Evolutionary conservation across 2,888 invertebrate species (phyloP).

Genomic region (Petrolisthes cinctipes): DNA sequence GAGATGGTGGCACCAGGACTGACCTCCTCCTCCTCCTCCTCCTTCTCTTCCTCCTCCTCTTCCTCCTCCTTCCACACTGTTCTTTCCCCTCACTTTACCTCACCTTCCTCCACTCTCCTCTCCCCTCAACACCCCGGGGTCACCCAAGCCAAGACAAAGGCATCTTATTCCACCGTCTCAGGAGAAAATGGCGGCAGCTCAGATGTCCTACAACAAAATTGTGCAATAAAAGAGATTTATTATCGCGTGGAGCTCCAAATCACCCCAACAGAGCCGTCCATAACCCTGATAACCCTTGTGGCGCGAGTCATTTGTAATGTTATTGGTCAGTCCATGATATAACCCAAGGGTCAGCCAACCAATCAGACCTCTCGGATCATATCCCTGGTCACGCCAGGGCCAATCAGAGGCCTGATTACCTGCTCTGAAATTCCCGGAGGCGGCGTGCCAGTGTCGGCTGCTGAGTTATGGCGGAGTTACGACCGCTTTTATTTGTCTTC

Average conservation of each 20-base stretch:
- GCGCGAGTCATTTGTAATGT: not conserved
- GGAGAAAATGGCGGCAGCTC: constrained; percentile 51
- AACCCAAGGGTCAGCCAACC: constrained; percentile 19
- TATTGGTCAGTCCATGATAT: not conserved
- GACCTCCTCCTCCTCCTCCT: not conserved
- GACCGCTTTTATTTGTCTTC: constrained; percentile 58
- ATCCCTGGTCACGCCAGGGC: constrained; percentile 51
- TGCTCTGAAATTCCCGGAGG: constrained; percentile 59
- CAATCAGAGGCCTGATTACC: constrained; percentile 63
- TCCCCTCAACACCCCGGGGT: not conserved
- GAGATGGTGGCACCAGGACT: constrained; percentile 32
- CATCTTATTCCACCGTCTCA: constrained; percentile 44
- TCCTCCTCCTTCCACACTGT: not conserved
- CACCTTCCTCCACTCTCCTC: not conserved
- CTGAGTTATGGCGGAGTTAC: constrained; percentile 52
- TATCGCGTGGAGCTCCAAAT: constrained; percentile 47
- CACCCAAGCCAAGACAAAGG: constrained; percentile 36
- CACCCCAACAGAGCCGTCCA: constrained; percentile 51
- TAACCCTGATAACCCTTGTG: constrained; percentile 10
- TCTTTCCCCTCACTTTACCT: not conserved
- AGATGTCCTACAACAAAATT: constrained; percentile 56
- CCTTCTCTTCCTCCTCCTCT: not conserved
- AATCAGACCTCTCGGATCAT: constrained; percentile 53
- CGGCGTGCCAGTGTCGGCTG: constrained; percentile 57
- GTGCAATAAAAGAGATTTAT: constrained; percentile 58